A percentile compares a stretch with the other conserved stretches of the same genome.
These are phyloP conservation scores for Spodoptera frugiperda DNA, from an alignment of 1,140 invertebrate genomes.

Conservation along the genomic window DNA sequence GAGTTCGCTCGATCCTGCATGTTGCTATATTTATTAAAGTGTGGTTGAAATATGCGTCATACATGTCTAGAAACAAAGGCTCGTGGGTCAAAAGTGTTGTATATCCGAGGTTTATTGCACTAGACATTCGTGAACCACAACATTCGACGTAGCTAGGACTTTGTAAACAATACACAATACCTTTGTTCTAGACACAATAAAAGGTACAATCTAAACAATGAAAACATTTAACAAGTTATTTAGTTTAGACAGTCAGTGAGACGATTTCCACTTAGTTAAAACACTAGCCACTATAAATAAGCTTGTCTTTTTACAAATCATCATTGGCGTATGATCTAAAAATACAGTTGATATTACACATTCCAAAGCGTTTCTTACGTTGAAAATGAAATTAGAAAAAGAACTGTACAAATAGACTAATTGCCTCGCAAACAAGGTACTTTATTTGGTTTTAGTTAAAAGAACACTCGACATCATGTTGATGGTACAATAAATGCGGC, in stretches of 20 bases:
- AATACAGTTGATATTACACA: conserved; percentile 66
- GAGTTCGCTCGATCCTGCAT: background rate
- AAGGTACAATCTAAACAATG: conserved; percentile 55
- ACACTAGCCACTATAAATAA: conserved; percentile 71
- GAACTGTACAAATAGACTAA: conserved; percentile 51
- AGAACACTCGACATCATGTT: conserved; percentile 22
- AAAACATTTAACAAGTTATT: conserved; percentile 61
- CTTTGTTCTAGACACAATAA: conserved; percentile 25
- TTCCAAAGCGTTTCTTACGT: conserved; percentile 55
- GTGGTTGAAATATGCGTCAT: conserved; percentile 27
- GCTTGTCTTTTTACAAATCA: conserved; percentile 75
- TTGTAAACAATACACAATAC: background rate
- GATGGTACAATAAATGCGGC: conserved; percentile 38
- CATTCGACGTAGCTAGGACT: background rate
- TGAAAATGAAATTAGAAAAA: conserved; percentile 48
- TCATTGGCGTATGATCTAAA: conserved; percentile 62
- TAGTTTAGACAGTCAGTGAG: conserved; percentile 58
- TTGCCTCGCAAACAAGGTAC: conserved; percentile 17
- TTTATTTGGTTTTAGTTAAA: conserved; percentile 18
- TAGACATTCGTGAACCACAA: background rate
- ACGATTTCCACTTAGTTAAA: conserved; percentile 61
- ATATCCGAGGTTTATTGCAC: background rate
- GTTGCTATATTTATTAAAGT: conserved; percentile 4
- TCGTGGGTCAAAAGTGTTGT: background rate
- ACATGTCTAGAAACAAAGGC: conserved; percentile 12